Evolutionary conservation across 1,140 invertebrate species (phyloP).

Genomic region (Hycleus cichorii): DNA sequence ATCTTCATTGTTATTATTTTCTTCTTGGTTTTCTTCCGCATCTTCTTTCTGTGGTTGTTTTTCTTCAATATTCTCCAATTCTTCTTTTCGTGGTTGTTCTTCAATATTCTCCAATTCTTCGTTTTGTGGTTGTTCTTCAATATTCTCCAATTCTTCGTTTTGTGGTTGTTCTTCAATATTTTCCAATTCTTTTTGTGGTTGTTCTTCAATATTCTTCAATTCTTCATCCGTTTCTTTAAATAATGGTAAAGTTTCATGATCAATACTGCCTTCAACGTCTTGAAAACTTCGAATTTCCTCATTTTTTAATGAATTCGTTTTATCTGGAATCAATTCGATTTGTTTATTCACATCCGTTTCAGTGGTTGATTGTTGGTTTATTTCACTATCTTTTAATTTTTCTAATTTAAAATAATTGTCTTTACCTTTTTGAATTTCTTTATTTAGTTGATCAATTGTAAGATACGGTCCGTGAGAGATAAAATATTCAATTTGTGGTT

Average conservation of each 20-base stretch:
- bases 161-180: background rate
- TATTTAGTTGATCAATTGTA: background rate
- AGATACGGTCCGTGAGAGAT: background rate
- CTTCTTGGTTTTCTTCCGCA: slow-evolving; percentile 4
- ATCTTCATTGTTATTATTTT: background rate
- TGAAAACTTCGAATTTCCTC: slow-evolving; percentile 5
- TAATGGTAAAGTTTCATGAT: slow-evolving; percentile 8
- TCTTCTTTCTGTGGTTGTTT: background rate
- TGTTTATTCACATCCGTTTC: background rate
- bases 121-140: background rate
- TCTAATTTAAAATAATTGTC: slow-evolving; percentile 7
- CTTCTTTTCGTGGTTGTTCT: background rate
- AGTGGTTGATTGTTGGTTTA: background rate
- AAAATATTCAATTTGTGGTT: background rate
- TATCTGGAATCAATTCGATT: too few relatives aligned
- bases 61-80: background rate
- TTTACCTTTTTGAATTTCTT: slow-evolving; percentile 6
- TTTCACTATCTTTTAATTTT: background rate
- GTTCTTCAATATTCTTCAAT: background rate
- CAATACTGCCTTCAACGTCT: slow-evolving; percentile 2
- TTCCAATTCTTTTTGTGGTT: background rate
- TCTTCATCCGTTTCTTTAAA: background rate
- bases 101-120: background rate
- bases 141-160: background rate
- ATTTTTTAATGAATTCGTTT: background rate